A percentile compares a stretch with the other conserved stretches of the same genome.
Evolutionary conservation across 2,888 invertebrate species (phyloP).

Genomic region (Pardosa pseudoannulata): DNA sequence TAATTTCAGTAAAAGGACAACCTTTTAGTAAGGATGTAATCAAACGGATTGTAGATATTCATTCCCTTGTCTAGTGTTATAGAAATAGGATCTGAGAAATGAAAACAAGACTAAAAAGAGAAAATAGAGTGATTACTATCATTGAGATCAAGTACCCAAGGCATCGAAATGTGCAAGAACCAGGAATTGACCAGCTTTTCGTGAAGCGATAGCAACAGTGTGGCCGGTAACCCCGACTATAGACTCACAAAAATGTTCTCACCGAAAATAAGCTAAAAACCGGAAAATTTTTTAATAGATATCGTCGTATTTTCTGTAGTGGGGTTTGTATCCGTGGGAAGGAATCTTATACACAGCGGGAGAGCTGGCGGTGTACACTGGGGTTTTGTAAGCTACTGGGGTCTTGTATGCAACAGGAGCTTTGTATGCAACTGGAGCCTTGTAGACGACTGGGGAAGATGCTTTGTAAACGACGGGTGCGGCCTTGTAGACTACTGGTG

Average conservation of each 20-base stretch:
- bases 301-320: slow-evolving; percentile 68
- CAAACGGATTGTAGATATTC: background rate
- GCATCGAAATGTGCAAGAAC: background rate
- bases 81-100: too few relatives aligned
- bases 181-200: background rate
- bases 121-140: background rate
- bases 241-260: background rate
- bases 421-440: slow-evolving; percentile 52
- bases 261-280: background rate
- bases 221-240: background rate
- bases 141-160: background rate
- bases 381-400: slow-evolving; percentile 44
- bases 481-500: slow-evolving; percentile 62
- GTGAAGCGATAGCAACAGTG: background rate
- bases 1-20: too few relatives aligned
- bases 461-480: slow-evolving; percentile 51
- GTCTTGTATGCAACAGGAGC: slow-evolving; percentile 46
- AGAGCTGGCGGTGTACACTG: slow-evolving; percentile 22
- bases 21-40: background rate
- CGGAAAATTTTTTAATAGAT: slow-evolving; percentile 28
- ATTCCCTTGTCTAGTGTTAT: background rate
- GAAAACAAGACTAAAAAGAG: too few relatives aligned
- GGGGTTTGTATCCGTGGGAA: slow-evolving; percentile 60
- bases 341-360: slow-evolving; percentile 23
- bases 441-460: slow-evolving; percentile 33